A percentile compares a stretch with the other conserved stretches of the same genome.
phyloP scores from a whole-genome alignment of 2,797 vertebrate genomes.

The Xenops minutus region DNA sequence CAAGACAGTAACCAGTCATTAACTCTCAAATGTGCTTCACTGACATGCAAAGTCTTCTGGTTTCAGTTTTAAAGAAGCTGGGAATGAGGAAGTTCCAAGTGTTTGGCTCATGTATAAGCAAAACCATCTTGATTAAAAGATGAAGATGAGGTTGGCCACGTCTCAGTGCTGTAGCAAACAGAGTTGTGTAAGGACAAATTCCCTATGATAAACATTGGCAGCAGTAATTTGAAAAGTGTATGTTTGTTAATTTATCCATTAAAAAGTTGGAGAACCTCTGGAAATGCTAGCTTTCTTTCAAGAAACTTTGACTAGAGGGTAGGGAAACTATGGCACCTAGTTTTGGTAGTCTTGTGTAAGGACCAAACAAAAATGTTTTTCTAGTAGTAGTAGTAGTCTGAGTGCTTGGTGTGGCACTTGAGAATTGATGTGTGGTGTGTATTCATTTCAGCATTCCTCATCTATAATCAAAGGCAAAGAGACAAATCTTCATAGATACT shows the following conservation, averaged over 20 bases:
- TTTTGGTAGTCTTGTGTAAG: background rate
- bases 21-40: background rate
- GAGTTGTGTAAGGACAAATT: background rate
- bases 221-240: background rate
- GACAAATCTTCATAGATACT: background rate
- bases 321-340: background rate
- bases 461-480: background rate
- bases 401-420: background rate
- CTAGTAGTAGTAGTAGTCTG: background rate
- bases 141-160: background rate
- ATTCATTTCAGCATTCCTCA: background rate
- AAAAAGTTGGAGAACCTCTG: background rate
- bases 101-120: background rate
- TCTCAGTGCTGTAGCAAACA: background rate
- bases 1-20: background rate
- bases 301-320: background rate
- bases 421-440: background rate
- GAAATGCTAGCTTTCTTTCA: background rate
- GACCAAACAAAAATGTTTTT: background rate
- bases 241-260: background rate
- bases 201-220: background rate
- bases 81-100: background rate
- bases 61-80: background rate
- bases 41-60: background rate
- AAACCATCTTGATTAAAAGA: background rate